Base-by-base conservation (phyloP, 2,888 invertebrate species). In the Rhingia rostrata region DNA sequence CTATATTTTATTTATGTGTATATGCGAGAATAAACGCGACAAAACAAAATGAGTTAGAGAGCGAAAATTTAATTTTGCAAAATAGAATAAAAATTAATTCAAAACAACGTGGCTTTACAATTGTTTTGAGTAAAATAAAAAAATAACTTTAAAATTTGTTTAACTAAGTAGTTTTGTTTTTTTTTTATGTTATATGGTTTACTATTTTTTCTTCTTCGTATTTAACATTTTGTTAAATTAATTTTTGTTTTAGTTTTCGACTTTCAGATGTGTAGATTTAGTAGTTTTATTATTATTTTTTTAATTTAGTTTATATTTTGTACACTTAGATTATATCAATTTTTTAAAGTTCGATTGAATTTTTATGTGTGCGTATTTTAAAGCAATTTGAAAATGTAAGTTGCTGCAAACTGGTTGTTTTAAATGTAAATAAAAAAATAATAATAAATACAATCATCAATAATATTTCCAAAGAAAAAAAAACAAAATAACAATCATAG, bases 191-290 rank as follows among this genome's bases (percentile, higher is more conserved):
- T 51, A 7, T 70, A 56, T 51, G 41, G 10, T 72, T 22, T 58
- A 60, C 41, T 63, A 58, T 79, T 79, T 83, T 74, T 83, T 83
- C 63, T 79, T 83, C 67, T 83, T 83, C 33, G 78, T 83, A 58
- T 83, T 83, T 74, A 79, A 41, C 83, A 83, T 83, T 79, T 79
- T 83, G 78, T 78, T 77, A 33, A n/a, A 32, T 47, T 37, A 56
- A 22, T 51, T 74, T 30, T 45, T 43, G 53, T 77, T 54, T 45
- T 53, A 22, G 51, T 45, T 30, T 32, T 37, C 37, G 12, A 6
- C 14, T 41, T 49, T 60, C 35, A 51, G 74, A 33, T 64, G 12
- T 43, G 69, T 51, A 39, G n/a, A 32, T 45, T 63, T 35, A 39
- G n/a, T 43, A 30, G 37, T 60, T 53, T 35, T 7, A 10, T 39